A percentile compares a stretch with the other conserved stretches of the same genome.
These are phyloP conservation scores for Dryococelus australis DNA, from an alignment of 2,888 invertebrate genomes.

Conservation along the genomic window DNA sequence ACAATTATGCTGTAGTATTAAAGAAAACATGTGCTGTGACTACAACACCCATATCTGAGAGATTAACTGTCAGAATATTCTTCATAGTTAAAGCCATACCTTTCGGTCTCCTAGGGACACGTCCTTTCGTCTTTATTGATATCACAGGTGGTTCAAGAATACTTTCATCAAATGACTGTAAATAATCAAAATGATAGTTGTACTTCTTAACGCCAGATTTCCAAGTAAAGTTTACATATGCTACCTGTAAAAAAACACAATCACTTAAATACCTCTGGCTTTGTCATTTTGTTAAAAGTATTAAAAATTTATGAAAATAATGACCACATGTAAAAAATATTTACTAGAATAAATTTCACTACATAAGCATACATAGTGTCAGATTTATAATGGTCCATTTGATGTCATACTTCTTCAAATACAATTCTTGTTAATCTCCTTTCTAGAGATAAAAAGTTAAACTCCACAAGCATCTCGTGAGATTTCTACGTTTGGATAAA, in stretches of 20 bases:
- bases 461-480: too few species aligned
- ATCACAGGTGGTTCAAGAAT: constrained; percentile 86
- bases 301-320: too few species aligned
- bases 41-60: neutral
- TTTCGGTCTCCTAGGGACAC: constrained; percentile 86
- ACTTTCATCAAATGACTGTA: constrained; percentile 84
- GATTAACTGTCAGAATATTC: neutral
- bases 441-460: too few species aligned
- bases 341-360: too few species aligned
- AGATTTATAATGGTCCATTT: too few species aligned
- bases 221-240: constrained; percentile 92
- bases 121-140: constrained; percentile 84
- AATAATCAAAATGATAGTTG: constrained; percentile 84
- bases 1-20: neutral
- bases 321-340: too few species aligned
- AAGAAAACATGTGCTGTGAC: neutral
- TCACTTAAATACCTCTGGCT: too few species aligned
- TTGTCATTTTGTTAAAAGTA: too few species aligned
- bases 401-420: too few species aligned
- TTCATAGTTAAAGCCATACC: constrained; percentile 60
- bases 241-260: constrained; percentile 55
- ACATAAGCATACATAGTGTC: too few species aligned
- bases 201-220: constrained; percentile 82
- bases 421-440: too few species aligned
- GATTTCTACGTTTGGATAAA: too few species aligned